Evolutionary conservation across 2,113 vertebrate species (phyloP), one percentile per base, ranked within the genome.

Genomic region (Macrotus californicus): DNA sequence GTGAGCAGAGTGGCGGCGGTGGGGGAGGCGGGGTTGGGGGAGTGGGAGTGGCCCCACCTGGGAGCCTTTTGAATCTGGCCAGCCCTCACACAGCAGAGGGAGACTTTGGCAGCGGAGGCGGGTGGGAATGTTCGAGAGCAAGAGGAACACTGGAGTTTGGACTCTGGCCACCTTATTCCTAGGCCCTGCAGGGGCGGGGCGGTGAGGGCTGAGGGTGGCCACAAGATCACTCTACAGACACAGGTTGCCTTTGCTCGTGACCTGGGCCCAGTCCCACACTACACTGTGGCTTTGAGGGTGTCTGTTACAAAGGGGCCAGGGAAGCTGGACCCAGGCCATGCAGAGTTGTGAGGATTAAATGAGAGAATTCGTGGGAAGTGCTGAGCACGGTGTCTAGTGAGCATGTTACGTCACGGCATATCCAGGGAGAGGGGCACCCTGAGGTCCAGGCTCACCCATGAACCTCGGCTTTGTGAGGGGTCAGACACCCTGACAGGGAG

Each of bases 291-390:
- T 3, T 8, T 1, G 0, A 61, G 13, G 31, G 3, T 21, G 39
- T 43, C 91, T 26, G 31, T 8, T 36, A 14, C 29, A 22, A 34
- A 82, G 85, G 21, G 52, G 2, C 12, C 12, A 1, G 15, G 19
- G 31, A 10, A 16, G 0, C 5, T 3, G 43, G 46, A 48, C 5
- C 10, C 7, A 1, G 0, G 3, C 26, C 66, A 26, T 21, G 0
- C 0, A 13, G 36, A 22, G 18, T 1, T 2, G 22, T 54, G 11
- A 87, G 84, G 52, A 5, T 1, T 29, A 34, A 80, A 26, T 5
- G 26, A 82, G 48, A n/a, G 43, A n/a, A 3, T 0, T 3, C 7
- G 0, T 0, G 4, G 0, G 1, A 19, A 9, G 34, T 0, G 7
- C 22, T 2, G 7, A 34, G 75, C 1, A 0, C 0, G 10, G 48